These are phyloP conservation scores for Sebastes hopkinsi DNA, from an alignment of 2,797 vertebrate genomes.

Conservation along the genomic window DNA sequence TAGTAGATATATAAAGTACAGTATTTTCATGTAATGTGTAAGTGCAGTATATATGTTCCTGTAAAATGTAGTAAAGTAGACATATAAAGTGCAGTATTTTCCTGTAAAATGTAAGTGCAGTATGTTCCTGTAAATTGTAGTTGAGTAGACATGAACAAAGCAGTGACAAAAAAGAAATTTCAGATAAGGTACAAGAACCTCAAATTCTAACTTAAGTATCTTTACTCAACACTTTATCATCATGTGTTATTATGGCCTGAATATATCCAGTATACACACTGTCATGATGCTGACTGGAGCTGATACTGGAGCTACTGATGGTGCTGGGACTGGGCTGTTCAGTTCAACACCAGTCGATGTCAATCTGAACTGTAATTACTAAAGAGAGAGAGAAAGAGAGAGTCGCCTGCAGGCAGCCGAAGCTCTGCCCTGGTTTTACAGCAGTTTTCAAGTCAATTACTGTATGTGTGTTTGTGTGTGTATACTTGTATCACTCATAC, in stretches of 20 bases:
- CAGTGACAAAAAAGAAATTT: background rate
- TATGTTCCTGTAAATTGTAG: background rate
- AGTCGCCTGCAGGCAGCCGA: slow-evolving; percentile 38
- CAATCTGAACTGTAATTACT: slow-evolving; percentile 28
- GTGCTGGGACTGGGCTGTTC: background rate
- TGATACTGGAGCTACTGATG: slow-evolving; percentile 10
- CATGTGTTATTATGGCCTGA: background rate
- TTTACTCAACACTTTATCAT: background rate
- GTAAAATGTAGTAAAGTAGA: no score
- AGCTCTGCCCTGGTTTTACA: slow-evolving; percentile 45
- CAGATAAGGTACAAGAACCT: background rate
- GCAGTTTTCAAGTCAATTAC: background rate
- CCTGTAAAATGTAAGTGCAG: background rate
- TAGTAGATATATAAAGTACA: no score
- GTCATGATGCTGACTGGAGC: background rate
- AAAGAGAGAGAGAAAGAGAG: background rate
- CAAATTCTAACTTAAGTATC: background rate
- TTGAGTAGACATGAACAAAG: background rate
- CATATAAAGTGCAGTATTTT: no score
- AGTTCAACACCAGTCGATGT: slow-evolving; percentile 17
- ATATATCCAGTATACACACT: background rate
- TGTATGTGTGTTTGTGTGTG: background rate
- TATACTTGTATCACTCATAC: background rate
- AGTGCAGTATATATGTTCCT: no score
- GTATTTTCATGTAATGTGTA: no score